Evolutionary conservation across 2,888 invertebrate genomes (phyloP).

Genomic region (Acanthococcus lagerstroemiae): DNA sequence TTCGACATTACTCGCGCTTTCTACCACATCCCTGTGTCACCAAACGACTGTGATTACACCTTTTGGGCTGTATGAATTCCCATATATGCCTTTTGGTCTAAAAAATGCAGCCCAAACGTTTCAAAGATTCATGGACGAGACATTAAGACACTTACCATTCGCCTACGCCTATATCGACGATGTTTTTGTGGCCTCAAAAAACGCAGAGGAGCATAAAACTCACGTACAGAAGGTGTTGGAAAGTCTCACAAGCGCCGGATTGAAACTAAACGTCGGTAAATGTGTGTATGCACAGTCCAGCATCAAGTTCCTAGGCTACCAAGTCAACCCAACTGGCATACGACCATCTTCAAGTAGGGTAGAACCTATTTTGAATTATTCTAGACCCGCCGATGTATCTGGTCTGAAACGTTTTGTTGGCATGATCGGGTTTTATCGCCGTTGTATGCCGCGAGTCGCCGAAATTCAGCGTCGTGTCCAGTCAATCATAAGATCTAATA

Average conservation of each 20-base stretch:
- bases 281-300: not conserved
- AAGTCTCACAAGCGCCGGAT: not conserved
- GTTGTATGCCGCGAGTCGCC: not conserved
- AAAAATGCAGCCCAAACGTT: conserved; percentile 8
- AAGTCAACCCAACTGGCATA: not conserved
- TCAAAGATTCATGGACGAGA: conserved; percentile 1
- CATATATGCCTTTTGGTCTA: conserved; percentile 6
- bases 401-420: not conserved
- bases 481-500: not conserved
- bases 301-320: not conserved
- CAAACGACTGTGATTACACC: conserved; percentile 13
- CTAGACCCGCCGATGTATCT: too few species aligned
- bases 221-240: not conserved
- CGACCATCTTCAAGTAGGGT: not conserved
- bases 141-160: conserved; percentile 6
- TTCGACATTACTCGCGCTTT: conserved; percentile 41
- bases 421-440: not conserved
- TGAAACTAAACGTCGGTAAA: not conserved
- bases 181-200: not conserved
- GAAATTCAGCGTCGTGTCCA: not conserved
- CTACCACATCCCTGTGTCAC: conserved; percentile 41
- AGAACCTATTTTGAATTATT: not conserved
- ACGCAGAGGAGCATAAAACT: too few species aligned
- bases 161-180: not conserved
- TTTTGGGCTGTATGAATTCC: conserved; percentile 8